Evolutionary conservation across 64 coral and sea anemone species (phyloP).

Genomic region (Hydrozoanthus tunicans): DNA sequence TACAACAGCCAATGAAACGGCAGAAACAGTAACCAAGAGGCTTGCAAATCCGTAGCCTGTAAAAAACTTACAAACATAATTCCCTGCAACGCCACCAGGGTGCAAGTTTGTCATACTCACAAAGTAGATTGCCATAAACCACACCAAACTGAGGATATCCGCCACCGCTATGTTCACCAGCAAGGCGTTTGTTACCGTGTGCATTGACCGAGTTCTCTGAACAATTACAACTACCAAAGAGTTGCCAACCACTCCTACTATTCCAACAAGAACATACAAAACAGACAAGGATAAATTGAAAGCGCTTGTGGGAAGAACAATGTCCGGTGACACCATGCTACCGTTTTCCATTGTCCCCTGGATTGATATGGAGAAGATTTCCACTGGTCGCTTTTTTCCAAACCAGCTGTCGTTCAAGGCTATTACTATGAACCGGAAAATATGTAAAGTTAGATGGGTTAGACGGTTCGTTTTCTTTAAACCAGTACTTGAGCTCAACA

Average conservation of each 20-base stretch:
- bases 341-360: no score
- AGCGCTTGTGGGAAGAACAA: no score
- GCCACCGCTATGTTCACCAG: conserved; percentile 35
- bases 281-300: no score
- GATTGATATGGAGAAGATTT: no score
- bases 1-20: conserved; percentile 24
- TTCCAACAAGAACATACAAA: conserved; percentile 1
- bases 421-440: no score
- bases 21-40: conserved; percentile 5
- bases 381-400: no score
- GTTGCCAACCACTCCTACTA: conserved; percentile 24
- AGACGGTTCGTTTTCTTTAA: no score
- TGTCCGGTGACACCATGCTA: no score
- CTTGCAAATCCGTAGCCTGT: conserved; percentile 23
- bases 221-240: conserved; percentile 11
- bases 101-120: conserved; percentile 7
- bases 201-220: not conserved
- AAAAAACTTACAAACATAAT: conserved; percentile 41
- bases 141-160: conserved; percentile 40
- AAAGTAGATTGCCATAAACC: conserved; percentile 25
- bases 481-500: no score
- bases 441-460: no score
- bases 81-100: conserved; percentile 2
- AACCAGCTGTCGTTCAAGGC: no score
- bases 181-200: conserved; percentile 37